These are phyloP conservation scores for Pollimyrus isidori DNA, from an alignment of 2,113 vertebrate species.

Conservation along the genomic window DNA sequence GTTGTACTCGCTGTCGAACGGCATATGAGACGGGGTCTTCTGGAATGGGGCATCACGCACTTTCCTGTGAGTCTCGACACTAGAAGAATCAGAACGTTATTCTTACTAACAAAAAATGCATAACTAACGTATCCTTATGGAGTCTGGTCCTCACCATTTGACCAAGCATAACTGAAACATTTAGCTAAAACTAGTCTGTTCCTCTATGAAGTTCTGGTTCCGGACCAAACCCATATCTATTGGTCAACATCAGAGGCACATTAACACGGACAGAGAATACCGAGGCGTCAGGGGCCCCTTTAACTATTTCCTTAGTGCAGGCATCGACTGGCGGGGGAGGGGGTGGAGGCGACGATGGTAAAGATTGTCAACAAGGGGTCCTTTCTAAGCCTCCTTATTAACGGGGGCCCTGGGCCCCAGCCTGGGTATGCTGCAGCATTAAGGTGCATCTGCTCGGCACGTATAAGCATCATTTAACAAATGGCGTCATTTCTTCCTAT, in stretches of 20 bases:
- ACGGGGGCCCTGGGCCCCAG: neutral
- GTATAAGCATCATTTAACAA: neutral
- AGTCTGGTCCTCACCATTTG: too few relatives aligned
- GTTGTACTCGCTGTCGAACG: slow-evolving; percentile 64
- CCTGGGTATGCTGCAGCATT: neutral
- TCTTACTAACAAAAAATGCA: neutral
- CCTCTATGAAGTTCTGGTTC: neutral
- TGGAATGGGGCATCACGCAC: slow-evolving; percentile 31
- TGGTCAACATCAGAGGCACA: neutral
- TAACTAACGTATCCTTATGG: neutral
- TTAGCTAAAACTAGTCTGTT: neutral
- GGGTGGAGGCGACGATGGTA: neutral
- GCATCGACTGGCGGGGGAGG: neutral
- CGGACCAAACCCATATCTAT: neutral
- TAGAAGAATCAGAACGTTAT: neutral
- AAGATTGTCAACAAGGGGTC: neutral
- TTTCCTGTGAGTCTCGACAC: slow-evolving; percentile 22
- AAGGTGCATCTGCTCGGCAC: neutral
- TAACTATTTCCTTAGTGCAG: neutral
- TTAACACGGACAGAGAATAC: neutral
- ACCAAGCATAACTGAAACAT: neutral
- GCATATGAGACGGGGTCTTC: slow-evolving; percentile 6
- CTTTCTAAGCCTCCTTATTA: neutral
- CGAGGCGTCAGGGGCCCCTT: neutral
- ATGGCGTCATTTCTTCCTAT: neutral